Base-by-base conservation (phyloP, 2,797 vertebrate genomes). In the Lutjanus campechanus region DNA sequence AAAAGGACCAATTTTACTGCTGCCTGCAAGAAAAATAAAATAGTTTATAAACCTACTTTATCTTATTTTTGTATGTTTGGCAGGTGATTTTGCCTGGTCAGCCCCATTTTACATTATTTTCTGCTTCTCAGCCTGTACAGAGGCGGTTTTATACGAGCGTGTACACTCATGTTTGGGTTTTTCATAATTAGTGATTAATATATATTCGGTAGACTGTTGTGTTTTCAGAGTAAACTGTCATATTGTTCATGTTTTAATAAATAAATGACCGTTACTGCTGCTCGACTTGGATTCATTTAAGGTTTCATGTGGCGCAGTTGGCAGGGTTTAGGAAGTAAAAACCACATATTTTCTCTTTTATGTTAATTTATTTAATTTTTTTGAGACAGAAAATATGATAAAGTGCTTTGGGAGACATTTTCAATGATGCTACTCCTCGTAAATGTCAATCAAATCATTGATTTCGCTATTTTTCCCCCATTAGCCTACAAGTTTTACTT, bases 201-300 rank as follows among this genome's bases (percentile, higher is more conserved):
- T 85, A 61, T 60, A 72, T 54, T 80, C 4, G 19, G 20, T 82
- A 81, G 59, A 62, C 43, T 77, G 59, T 81, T 73, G 85, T 91
- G 83, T 85, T 84, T 44, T 80, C 73, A 79, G 47, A 62, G 49
- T 85, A 65, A 80, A 78, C 10, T 97, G 96, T 97, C 96, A 95
- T 36, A 36, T 43, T 89, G 82, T 89, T 46, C 56, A 67, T 82
- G 76, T 62, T 91, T 91, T 91, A 84, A 88, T 88, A 81, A 93
- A 92, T 76, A 81, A 74, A 89, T 65, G 0, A 71, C 4, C 9
- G 2, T 56, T 43, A 47, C 66, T 55, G 44, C 43, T 68, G 56
- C 76, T 65, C 47, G 19, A 59, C 65, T 79, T 61, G 20, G 6
- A 56, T 43, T 79, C 2, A 44, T 68, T 60, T 19, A 40, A 49